Base-by-base conservation (phyloP, 1,140 invertebrate species). In the Heliconius hermathena region DNA sequence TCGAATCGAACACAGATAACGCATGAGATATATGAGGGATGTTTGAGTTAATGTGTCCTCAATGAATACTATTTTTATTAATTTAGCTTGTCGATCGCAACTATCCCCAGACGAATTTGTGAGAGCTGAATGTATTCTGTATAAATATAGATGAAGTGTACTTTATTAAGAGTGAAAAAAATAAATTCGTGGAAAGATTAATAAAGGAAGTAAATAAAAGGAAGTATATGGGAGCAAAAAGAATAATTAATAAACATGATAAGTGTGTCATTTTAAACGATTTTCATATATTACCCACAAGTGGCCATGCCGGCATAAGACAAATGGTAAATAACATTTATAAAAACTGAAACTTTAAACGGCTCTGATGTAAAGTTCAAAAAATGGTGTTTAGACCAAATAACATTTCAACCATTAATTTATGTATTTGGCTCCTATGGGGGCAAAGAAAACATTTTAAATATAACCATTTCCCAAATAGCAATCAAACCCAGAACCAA, bases 291-390 rank as follows among this genome's bases (percentile, higher is more conserved):
- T 66, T 84, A 29, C 83, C 83, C 11, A 79, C 79, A n/a, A 80
- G 74, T 81, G 81, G 77, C 29, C 83, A 82, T 54, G 83, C 83
- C 9, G 81, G 81, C 18, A 75, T 81, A 73, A 73, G 82, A 38
- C 33, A 82, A 29, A 85, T 85, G 84, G n/a, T 80, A 38, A 85
- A 80, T 46, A 85, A 79, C 73, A 82, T 29, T 29, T 29, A 1
- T 29, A 29, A 29, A 29, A 29, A 2, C 29, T 29, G 29, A 29
- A 29, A 29, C 29, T 29, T 29, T 29, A 29, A 29, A 29, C 29
- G 2, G 2, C 29, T 29, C 29, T 29, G 29, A 3, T 29, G 29
- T 29, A 29, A 29, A 29, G 29, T 29, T 29, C 2, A 2, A 29
- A 29, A 29, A 29, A 29, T 29, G 0, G 2, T 29, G 29, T 29